Percentiles rank a stretch among this genome's conserved stretches.
These are phyloP conservation scores for Platerodrilus igneus DNA, from an alignment of 2,888 invertebrate species.

Conservation along the genomic window DNA sequence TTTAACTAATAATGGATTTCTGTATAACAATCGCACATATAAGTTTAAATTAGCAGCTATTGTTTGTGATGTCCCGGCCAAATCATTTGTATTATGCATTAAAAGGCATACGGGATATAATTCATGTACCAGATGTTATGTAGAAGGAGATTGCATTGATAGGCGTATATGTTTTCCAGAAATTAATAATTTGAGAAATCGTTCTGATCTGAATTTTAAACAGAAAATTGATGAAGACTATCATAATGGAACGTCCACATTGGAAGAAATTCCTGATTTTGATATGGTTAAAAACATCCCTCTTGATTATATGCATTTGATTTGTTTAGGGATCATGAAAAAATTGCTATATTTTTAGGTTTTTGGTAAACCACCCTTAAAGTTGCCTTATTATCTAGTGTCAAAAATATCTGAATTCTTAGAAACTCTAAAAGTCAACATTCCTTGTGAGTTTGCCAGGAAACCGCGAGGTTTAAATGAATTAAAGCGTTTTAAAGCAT, in stretches of 20 bases:
- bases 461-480: conserved; percentile 17
- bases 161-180: conserved; percentile 8
- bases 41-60: conserved; percentile 3
- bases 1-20: conserved; percentile 5
- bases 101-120: conserved; percentile 15
- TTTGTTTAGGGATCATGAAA: conserved; percentile 14
- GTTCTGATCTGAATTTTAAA: conserved; percentile 13
- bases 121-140: conserved; percentile 14
- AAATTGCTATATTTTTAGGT: conserved; percentile 16
- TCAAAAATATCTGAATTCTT: neutral
- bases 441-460: conserved; percentile 19
- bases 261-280: conserved; percentile 6
- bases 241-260: conserved; percentile 8
- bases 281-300: conserved; percentile 10
- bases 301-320: conserved; percentile 17
- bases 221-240: conserved; percentile 13
- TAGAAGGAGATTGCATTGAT: conserved; percentile 11
- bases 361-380: conserved; percentile 1
- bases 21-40: neutral
- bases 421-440: conserved; percentile 1
- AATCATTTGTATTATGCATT: conserved; percentile 9
- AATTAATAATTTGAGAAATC: conserved; percentile 2
- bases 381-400: neutral
- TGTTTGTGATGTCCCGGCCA: conserved; percentile 12
- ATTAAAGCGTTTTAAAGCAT: conserved; percentile 22